Conservation (phyloP, 2,113 vertebrate species). For the Tachycineta bicolor region DNA sequence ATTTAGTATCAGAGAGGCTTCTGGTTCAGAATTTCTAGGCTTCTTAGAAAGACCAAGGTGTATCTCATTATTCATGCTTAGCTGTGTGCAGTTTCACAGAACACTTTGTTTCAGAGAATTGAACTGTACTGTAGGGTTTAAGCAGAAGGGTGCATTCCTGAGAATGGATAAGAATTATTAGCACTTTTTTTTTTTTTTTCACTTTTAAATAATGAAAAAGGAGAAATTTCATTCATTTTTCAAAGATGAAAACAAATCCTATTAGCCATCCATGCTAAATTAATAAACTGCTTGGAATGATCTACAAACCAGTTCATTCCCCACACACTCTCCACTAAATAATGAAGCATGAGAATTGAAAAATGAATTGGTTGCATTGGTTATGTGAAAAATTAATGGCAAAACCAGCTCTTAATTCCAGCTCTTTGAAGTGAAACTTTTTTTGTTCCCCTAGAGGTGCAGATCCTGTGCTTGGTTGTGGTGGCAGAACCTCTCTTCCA, state of each 20-base stretch:
- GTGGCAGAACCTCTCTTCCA: not conserved
- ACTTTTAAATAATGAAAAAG: conserved; percentile 55
- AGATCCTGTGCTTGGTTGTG: not conserved
- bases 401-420: conserved; percentile 12
- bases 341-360: conserved; percentile 64
- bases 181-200: not conserved
- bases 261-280: conserved; percentile 65
- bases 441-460: not conserved
- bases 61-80: conserved; percentile 2
- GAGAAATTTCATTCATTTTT: conserved; percentile 56
- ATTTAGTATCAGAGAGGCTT: not conserved
- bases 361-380: conserved; percentile 38
- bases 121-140: not conserved
- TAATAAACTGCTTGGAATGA: conserved; percentile 62
- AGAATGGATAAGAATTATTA: not conserved
- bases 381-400: conserved; percentile 39
- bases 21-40: not conserved
- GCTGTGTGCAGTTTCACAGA: not conserved
- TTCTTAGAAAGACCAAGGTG: not conserved
- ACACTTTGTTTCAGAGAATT: not conserved
- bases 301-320: conserved; percentile 56
- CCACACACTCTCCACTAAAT: conserved; percentile 24
- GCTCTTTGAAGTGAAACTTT: conserved; percentile 4
- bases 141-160: not conserved
- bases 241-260: conserved; percentile 68